phyloP scores from a whole-genome alignment of 53 echinoderm and acorn worm genomes.

The Hippasteria phrygiana region DNA sequence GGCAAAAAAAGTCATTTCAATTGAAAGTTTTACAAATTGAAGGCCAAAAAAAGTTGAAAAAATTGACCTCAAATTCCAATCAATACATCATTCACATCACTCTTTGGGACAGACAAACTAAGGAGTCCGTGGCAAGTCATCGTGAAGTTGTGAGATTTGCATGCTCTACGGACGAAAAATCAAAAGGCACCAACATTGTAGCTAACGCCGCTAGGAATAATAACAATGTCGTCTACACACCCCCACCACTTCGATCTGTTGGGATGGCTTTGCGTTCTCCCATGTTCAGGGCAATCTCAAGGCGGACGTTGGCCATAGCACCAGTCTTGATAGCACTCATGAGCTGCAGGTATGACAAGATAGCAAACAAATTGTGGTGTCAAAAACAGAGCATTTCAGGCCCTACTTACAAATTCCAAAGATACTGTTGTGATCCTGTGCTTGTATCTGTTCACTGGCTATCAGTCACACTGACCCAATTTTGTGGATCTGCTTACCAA shows the following conservation, averaged over 20 bases:
- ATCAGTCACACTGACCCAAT: no score
- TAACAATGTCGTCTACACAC: constrained; percentile 67
- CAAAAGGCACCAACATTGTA: not conserved
- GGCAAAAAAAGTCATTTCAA: no score
- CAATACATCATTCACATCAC: no score
- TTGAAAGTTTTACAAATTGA: no score
- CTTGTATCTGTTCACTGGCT: no score
- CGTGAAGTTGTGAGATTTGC: no score
- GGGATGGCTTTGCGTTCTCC: constrained; percentile 84
- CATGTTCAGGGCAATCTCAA: constrained; percentile 91
- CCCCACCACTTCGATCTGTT: constrained; percentile 88
- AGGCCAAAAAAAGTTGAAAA: no score
- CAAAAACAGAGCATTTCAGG: no score
- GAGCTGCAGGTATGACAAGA: constrained; percentile 65
- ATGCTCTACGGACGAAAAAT: no score
- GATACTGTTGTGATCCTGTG: not conserved
- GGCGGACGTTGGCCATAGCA: constrained; percentile 92
- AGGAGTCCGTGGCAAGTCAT: no score
- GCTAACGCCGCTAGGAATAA: not conserved
- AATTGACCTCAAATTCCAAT: no score
- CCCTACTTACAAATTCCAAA: not conserved
- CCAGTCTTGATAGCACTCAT: constrained; percentile 99
- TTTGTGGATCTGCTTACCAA: no score
- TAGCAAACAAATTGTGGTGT: not conserved
- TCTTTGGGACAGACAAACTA: not conserved